Conservation (phyloP, 1,140 invertebrate species). For the Centruroides vittatus region DNA sequence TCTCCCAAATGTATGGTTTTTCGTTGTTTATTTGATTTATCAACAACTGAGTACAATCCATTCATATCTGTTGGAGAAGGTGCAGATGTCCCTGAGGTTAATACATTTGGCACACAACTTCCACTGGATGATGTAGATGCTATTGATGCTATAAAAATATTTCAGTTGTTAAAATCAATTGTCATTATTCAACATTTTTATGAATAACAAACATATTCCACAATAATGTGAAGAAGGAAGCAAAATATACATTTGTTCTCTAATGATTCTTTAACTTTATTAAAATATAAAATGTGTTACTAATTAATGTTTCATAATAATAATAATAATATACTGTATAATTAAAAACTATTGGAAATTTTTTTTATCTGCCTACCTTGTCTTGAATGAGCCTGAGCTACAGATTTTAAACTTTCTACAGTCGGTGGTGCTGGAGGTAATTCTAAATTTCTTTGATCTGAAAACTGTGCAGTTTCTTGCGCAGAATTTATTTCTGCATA, state of each 20-base stretch:
- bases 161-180: no score
- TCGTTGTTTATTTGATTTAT: conserved; percentile 11
- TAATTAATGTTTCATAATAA: no score
- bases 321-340: no score
- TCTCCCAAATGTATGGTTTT: conserved; percentile 17
- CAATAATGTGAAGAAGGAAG: no score
- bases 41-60: conserved; percentile 11
- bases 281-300: no score
- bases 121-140: conserved; percentile 13
- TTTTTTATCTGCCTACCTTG: conserved; percentile 37
- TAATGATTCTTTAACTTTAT: no score
- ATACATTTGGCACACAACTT: conserved; percentile 1
- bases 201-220: no score
- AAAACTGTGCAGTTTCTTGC: conserved; percentile 58
- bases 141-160: conserved; percentile 1
- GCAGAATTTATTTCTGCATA: conserved; percentile 61
- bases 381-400: conserved; percentile 49
- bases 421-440: conserved; percentile 37
- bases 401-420: conserved; percentile 42
- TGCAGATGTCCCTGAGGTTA: background rate
- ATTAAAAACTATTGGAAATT: no score
- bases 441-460: conserved; percentile 39
- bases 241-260: no score
- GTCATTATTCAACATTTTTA: no score
- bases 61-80: conserved; percentile 5